Base-by-base conservation (phyloP, 2,113 vertebrate genomes). In the Ondatra zibethicus region DNA sequence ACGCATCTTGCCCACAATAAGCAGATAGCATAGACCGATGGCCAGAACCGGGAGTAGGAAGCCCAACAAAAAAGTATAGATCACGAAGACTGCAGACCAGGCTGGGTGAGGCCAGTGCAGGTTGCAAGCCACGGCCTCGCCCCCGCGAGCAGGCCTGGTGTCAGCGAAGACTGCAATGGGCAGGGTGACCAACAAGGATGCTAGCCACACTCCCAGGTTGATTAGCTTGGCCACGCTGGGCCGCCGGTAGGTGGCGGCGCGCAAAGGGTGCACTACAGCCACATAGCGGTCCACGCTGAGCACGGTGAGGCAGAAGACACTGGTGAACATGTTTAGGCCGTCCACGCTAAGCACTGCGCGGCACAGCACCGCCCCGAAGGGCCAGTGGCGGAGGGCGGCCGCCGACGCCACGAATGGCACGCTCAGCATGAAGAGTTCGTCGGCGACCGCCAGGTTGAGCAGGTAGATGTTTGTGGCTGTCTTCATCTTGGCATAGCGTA, bases 391-490 rank as follows among this genome's bases (percentile, higher is more conserved):
- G 50, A 99, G 98, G 12, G 98, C 98, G 16, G 99, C 99, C 70
- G 99, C 98, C 1, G 97, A 98, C 0, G 99, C 99, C 97, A 99
- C 78, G 96, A 99, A 99, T 50, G 99, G 99, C 86, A 99, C 97
- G 9, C 99, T 99, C 14, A 99, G 97, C 99, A 99, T 99, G 96
- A 99, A 99, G 27, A 99, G 99, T 97, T 99, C 99, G 6, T 99
- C 99, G 0, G 99, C 99, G 0, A 99, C 98, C 55, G 99, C 99
- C 68, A 99, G 97, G 93, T 99, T 99, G 23, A 99, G 98, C 96
- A 99, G 98, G 98, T 99, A 99, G 97, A 99, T 99, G 97, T 99
- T 99, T 95, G 99, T 99, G 97, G 99, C 99, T 0, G 99, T 99
- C 95, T 99, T 98, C 19, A 98, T 98, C 63, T 98, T 99, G 81